Conservation (phyloP, 2,113 vertebrate species). For the Ctenomys sociabilis region DNA sequence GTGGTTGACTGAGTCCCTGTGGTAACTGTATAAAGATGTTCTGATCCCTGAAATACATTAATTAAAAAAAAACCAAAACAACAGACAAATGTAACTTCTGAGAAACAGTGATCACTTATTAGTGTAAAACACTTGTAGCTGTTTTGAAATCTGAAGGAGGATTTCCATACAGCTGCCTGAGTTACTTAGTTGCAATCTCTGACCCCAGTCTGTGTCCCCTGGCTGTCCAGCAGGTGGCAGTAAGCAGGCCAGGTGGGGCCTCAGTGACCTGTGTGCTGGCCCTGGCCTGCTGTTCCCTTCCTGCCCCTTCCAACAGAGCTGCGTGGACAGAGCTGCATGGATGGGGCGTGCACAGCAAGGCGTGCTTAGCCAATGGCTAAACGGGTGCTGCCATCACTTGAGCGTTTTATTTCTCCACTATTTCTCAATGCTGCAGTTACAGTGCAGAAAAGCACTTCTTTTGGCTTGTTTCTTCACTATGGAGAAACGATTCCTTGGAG, state of each 20-base stretch:
- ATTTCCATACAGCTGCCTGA: not conserved
- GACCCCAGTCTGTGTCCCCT: not conserved
- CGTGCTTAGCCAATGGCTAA: constrained; percentile 19
- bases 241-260: not conserved
- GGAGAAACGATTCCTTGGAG: constrained; percentile 19
- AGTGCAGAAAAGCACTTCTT: constrained; percentile 1
- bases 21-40: not conserved
- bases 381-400: constrained; percentile 45
- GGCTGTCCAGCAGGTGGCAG: constrained; percentile 19
- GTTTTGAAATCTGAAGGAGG: not conserved
- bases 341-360: constrained; percentile 46
- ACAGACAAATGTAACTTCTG: not conserved
- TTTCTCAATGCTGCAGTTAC: not conserved
- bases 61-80: not conserved
- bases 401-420: constrained; percentile 55
- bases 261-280: not conserved
- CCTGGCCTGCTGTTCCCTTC: not conserved
- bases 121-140: not conserved
- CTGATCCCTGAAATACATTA: not conserved
- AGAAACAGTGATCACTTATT: not conserved
- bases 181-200: not conserved
- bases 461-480: not conserved
- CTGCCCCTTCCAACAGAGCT: not conserved
- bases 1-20: not conserved
- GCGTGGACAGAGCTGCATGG: constrained; percentile 29